These are phyloP conservation scores for Seriola dumerili DNA, from an alignment of 2,113 vertebrate species.

Conservation along the genomic window DNA sequence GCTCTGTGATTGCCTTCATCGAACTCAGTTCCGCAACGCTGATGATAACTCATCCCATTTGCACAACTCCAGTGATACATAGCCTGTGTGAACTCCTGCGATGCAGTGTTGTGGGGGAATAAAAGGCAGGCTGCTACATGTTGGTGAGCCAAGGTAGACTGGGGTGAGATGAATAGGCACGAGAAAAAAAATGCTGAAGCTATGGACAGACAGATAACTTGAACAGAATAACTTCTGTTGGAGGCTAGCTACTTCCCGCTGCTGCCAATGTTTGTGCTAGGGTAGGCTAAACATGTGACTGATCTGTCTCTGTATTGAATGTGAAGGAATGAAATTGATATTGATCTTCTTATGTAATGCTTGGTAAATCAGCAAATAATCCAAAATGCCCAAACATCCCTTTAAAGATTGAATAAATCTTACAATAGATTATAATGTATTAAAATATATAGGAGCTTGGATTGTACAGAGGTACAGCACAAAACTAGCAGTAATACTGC, in stretches of 20 bases:
- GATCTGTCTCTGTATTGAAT: constrained; percentile 34
- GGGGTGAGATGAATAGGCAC: constrained; percentile 53
- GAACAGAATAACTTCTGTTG: constrained; percentile 17
- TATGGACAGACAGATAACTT: constrained; percentile 44
- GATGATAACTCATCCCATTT: constrained; percentile 61
- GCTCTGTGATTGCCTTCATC: constrained; percentile 65
- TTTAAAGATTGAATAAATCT: constrained; percentile 28
- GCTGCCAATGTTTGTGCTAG: constrained; percentile 44
- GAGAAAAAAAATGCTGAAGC: constrained; percentile 35
- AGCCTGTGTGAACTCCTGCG: constrained; percentile 40
- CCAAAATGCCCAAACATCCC: constrained; percentile 32
- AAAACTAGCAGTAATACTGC: not conserved
- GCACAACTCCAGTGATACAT: constrained; percentile 60
- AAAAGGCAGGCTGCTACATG: constrained; percentile 51
- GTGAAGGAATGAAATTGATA: constrained; percentile 51
- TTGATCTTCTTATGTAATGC: constrained; percentile 32
- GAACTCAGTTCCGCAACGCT: constrained; percentile 47
- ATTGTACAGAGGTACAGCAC: not conserved
- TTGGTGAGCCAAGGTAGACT: constrained; percentile 51
- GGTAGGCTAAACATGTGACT: constrained; percentile 42
- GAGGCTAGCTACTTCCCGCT: constrained; percentile 19
- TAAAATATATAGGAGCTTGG: not conserved
- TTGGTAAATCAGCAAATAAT: constrained; percentile 47
- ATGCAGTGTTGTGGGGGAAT: constrained; percentile 55
- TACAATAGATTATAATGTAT: not conserved